phyloP scores from a whole-genome alignment of 2,888 invertebrate species.

The Dexiosoma caninum region DNA sequence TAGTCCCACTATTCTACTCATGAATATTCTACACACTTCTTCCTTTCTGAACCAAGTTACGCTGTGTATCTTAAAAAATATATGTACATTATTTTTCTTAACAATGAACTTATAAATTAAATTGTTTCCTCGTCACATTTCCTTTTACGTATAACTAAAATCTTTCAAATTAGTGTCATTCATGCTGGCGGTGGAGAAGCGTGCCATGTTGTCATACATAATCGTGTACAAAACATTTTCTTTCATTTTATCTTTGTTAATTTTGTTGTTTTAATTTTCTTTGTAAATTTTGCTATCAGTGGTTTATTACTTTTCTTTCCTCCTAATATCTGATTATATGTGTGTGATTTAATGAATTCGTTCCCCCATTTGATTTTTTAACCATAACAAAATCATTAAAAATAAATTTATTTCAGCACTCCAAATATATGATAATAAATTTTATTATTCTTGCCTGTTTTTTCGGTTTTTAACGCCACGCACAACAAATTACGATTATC shows the following conservation, averaged over 20 bases:
- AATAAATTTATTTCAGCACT: conserved; percentile 2
- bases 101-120: conserved; percentile 1
- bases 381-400: background rate
- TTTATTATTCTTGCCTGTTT: no score
- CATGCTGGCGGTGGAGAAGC: conserved; percentile 40
- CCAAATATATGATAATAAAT: no score
- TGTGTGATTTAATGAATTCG: conserved; percentile 26
- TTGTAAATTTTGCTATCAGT: conserved; percentile 3
- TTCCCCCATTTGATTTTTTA: background rate
- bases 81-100: background rate
- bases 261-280: conserved; percentile 14
- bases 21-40: no score
- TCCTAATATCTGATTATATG: conserved; percentile 43
- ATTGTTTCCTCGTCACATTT: conserved; percentile 28
- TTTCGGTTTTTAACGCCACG: no score
- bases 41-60: no score
- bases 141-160: conserved; percentile 4
- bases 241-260: conserved; percentile 29
- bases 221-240: background rate
- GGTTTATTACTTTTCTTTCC: background rate
- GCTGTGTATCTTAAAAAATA: background rate
- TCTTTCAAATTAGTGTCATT: background rate
- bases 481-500: no score
- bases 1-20: no score
- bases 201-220: conserved; percentile 45